Base-by-base conservation (phyloP, 1,140 invertebrate genomes). In the Euura lappo region DNA sequence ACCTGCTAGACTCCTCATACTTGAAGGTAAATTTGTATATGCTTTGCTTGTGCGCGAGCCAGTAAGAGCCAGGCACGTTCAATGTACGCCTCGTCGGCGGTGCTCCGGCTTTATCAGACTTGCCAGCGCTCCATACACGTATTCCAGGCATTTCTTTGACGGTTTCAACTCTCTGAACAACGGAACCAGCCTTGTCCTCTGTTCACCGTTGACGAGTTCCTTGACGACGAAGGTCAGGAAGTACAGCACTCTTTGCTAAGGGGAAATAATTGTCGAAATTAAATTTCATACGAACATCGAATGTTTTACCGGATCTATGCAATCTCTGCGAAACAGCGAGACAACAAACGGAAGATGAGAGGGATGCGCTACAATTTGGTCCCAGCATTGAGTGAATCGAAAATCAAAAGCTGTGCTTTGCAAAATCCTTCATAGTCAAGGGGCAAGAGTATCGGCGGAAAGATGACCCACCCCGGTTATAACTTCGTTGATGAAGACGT, bases 401-500 rank as follows among this genome's bases (percentile, higher is more conserved):
- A 28, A 28, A 28, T 28, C 28, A 28, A 28, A 28, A 28, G 28
- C 28, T 28, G 28, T 1, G 28, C 28, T 28, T 28, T 28, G 28
- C 68, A n/a, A 72, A 71, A 71, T 5, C n/a, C 44, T 72, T 6
- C 2, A 65, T 44, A 64, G 4, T 28, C 6, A 13, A 47, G 6
- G 28, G 44, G 44, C 43, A 68, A 69, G 60, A 73, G 45, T 69
- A 44, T 44, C 69, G 28, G 65, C n/a, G 10, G 10, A 4, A 60
- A n/a, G 45, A 69, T 69, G 45, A 84, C 78, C 76, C 81, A 91
- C 91, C 81, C 88, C 85, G 74, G 84, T 86, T 74, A 91, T 90
- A 45, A 91, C 90, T 86, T 91, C 91, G 80, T 91, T 91, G 13
- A 91, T 90, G 73, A 91, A 89, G 72, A 91, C 80, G 80, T 90